A percentile compares a stretch with the other conserved stretches of the same genome.
phyloP scores from a whole-genome alignment of 2,888 invertebrate genomes.

The Zele albiditarsus region DNA sequence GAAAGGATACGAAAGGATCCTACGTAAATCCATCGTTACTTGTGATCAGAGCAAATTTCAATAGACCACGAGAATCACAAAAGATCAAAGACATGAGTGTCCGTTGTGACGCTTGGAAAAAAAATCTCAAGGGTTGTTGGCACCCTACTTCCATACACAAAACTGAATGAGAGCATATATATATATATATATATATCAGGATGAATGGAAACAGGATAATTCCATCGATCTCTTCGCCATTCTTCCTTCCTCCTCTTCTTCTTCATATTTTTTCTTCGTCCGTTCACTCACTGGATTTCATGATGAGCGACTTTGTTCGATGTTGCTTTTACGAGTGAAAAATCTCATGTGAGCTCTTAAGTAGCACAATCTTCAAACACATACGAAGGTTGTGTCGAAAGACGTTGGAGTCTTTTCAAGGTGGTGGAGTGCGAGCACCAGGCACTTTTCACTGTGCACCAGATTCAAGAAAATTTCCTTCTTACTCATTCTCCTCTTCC shows the following conservation, averaged over 20 bases:
- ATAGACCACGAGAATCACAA: conserved; percentile 7
- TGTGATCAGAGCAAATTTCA: conserved; percentile 22
- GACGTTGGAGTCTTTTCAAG: conserved; percentile 38
- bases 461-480: conserved; percentile 2
- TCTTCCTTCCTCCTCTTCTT: background rate
- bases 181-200: background rate
- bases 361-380: conserved; percentile 39
- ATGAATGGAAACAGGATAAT: background rate
- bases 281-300: conserved; percentile 12
- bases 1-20: conserved; percentile 3
- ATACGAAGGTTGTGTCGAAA: conserved; percentile 35
- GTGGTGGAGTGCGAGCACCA: conserved; percentile 31
- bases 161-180: background rate
- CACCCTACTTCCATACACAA: background rate
- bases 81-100: conserved; percentile 31
- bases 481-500: conserved; percentile 8
- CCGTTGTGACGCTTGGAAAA: conserved; percentile 10
- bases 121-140: background rate
- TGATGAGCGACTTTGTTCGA: conserved; percentile 44
- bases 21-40: conserved; percentile 10
- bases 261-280: background rate
- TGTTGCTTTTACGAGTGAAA: conserved; percentile 48
- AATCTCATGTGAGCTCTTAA: conserved; percentile 47
- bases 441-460: conserved; percentile 17
- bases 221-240: background rate